These are phyloP conservation scores for Heteromormyrus szaboi DNA, from an alignment of 2,797 vertebrate genomes.

Conservation along the genomic window DNA sequence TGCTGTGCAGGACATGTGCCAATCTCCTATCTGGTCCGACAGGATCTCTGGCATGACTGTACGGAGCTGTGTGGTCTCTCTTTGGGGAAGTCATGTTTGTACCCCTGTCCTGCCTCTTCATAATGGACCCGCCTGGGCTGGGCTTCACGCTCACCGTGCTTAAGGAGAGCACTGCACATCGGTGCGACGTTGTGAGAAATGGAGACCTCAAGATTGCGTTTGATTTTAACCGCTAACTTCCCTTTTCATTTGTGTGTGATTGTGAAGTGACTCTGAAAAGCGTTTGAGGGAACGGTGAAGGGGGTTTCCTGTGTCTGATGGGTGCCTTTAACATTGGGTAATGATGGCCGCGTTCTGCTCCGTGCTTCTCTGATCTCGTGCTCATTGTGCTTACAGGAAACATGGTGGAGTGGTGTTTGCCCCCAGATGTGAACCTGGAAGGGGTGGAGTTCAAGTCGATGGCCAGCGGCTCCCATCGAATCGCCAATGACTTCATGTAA, in stretches of 20 bases:
- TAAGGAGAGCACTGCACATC: background rate
- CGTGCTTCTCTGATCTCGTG: background rate
- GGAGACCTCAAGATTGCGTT: background rate
- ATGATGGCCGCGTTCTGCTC: rapidly evolving
- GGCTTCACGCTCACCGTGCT: background rate
- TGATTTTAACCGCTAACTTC: conserved; percentile 3
- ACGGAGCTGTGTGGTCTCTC: background rate
- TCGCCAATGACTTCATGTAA: conserved; percentile 95
- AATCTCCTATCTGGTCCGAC: background rate
- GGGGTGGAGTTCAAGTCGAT: conserved; percentile 98
- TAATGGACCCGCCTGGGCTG: background rate
- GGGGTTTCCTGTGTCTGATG: background rate
- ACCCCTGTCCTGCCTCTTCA: background rate
- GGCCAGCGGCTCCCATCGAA: conserved; percentile 94
- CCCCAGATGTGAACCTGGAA: conserved; percentile 89
- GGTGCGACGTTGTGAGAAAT: background rate
- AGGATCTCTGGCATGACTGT: background rate
- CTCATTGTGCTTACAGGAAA: conserved; percentile 66
- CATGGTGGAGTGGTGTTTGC: conserved; percentile 94
- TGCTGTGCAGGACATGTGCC: background rate
- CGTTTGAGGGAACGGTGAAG: background rate
- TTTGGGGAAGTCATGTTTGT: background rate
- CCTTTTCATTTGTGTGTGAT: background rate
- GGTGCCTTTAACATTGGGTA: background rate
- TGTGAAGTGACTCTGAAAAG: background rate